Conservation (phyloP, 2,888 invertebrate genomes). For the Ommatoiulus sabulosus region DNA sequence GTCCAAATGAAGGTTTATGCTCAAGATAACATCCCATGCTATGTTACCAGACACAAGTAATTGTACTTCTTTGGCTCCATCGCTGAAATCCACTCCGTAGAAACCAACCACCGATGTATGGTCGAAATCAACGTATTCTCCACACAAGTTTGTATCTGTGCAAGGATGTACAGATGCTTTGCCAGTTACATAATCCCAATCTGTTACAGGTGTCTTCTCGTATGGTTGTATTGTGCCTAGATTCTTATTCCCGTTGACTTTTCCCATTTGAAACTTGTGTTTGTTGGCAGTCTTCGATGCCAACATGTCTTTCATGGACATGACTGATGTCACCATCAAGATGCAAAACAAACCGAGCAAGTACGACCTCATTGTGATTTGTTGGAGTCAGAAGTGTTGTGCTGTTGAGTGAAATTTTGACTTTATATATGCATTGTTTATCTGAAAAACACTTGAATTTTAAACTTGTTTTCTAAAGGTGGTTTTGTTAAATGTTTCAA, state of each 20-base stretch:
- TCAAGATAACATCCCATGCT: background rate
- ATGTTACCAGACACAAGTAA: background rate
- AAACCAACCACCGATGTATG: background rate
- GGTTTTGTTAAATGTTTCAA: no score
- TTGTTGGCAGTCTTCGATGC: background rate
- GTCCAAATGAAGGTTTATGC: constrained; percentile 11
- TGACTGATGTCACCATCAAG: background rate
- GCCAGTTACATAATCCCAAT: background rate
- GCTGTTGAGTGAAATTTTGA: background rate
- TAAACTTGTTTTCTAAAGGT: no score
- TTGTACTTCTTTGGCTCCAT: background rate
- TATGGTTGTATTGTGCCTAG: background rate
- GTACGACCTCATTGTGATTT: background rate
- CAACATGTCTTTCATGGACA: background rate
- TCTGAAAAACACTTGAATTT: background rate
- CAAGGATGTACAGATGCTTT: background rate
- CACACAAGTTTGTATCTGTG: background rate
- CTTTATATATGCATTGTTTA: background rate
- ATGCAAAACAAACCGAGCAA: background rate
- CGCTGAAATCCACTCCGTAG: background rate
- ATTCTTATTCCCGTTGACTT: background rate
- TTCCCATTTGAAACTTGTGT: background rate
- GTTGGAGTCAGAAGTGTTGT: background rate
- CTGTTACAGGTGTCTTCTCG: background rate
- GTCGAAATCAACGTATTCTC: background rate